A percentile compares a stretch with the other conserved stretches of the same genome.
phyloP scores from a whole-genome alignment of 1,140 invertebrate species.

The Calycopis cecrops region DNA sequence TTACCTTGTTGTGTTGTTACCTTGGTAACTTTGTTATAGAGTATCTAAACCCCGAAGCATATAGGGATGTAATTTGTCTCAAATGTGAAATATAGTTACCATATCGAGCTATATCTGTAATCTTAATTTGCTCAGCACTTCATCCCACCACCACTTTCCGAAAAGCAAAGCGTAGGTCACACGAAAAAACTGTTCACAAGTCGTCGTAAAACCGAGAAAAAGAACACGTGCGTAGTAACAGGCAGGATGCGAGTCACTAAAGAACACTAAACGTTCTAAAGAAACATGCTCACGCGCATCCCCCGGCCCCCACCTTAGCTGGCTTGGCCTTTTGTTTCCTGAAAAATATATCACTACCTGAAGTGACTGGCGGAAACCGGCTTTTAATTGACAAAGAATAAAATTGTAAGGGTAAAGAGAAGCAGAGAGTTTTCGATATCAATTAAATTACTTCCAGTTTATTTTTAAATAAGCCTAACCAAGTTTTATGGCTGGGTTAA shows the following conservation, averaged over 20 bases:
- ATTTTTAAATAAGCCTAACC: slow-evolving; percentile 4
- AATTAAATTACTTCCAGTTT: slow-evolving; percentile 3
- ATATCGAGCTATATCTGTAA: no score
- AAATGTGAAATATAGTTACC: no score
- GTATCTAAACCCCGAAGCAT: no score
- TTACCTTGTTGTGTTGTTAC: no score
- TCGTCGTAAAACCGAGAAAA: slow-evolving; percentile 9
- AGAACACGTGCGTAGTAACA: background rate
- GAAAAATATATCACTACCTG: slow-evolving; percentile 2
- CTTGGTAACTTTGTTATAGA: no score
- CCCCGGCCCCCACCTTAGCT: background rate
- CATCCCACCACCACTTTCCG: no score
- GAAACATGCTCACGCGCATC: no score
- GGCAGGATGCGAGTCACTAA: no score
- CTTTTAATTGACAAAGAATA: slow-evolving; percentile 7
- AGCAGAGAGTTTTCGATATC: slow-evolving; percentile 3
- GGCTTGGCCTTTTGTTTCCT: slow-evolving; percentile 4
- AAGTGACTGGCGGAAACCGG: background rate
- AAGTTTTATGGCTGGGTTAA: background rate
- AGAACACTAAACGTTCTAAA: no score
- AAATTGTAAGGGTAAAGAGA: slow-evolving; percentile 5
- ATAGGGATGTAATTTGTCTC: no score
- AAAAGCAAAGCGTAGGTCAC: background rate
- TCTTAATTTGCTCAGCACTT: no score
- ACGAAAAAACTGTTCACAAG: slow-evolving; percentile 1